Evolutionary conservation across 2,113 vertebrate species (phyloP).

Genomic region (Scatophagus argus): DNA sequence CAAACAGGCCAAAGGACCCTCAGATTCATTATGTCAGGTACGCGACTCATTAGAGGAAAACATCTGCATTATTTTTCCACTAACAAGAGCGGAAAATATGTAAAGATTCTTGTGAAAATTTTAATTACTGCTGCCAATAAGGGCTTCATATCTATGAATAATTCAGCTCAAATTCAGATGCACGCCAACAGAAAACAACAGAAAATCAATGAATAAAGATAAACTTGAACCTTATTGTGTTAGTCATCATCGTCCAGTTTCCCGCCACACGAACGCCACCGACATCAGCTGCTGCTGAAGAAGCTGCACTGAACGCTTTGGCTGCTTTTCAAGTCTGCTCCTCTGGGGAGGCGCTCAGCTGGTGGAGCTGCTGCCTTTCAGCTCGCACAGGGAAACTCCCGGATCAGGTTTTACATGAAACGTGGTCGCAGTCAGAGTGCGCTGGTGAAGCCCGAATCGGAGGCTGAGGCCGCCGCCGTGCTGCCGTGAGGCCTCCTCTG

Average conservation of each 20-base stretch:
- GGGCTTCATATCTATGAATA: neutral
- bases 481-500: neutral
- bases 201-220: neutral
- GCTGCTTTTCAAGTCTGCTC: slow-evolving; percentile 24
- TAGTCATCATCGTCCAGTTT: neutral
- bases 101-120: neutral
- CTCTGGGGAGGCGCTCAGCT: slow-evolving; percentile 47
- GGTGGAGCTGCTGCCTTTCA: slow-evolving; percentile 37
- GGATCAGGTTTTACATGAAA: slow-evolving; percentile 42
- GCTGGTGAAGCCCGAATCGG: neutral
- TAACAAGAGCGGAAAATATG: neutral
- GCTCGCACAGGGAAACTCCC: slow-evolving; percentile 29
- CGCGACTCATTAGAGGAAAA: slow-evolving; percentile 4
- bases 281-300: neutral
- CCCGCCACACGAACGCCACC: neutral
- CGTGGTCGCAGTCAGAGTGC: slow-evolving; percentile 44
- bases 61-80: neutral
- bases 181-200: fast-evolving
- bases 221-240: no score
- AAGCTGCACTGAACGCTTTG: slow-evolving; percentile 21
- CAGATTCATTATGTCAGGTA: neutral
- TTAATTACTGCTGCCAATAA: neutral
- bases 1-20: neutral
- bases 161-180: neutral
- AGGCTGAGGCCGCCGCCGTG: slow-evolving; percentile 1